Conservation (phyloP, 64 coral and sea anemone species). For the Anthopleura sola region DNA sequence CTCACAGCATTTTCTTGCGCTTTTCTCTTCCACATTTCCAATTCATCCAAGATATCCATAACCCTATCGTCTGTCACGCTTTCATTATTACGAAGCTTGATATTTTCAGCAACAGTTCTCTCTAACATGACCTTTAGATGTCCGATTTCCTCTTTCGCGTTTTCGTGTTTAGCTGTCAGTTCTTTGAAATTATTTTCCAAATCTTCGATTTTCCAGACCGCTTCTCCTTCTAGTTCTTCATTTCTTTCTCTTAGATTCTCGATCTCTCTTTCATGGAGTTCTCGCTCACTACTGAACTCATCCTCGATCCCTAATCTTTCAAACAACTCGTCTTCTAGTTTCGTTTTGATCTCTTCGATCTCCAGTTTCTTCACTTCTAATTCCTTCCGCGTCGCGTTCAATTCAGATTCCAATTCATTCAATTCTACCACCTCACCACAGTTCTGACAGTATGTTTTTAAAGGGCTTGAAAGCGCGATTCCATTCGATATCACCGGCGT, state of each 20-base stretch:
- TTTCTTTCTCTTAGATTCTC: slow-evolving; percentile 45
- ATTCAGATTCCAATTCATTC: slow-evolving; percentile 1
- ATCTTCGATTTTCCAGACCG: slow-evolving; percentile 19
- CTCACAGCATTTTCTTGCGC: slow-evolving; percentile 41
- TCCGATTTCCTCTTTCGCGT: slow-evolving; percentile 31
- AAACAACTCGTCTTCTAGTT: slow-evolving; percentile 57
- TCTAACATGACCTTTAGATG: slow-evolving; percentile 40
- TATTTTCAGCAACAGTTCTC: slow-evolving; percentile 43
- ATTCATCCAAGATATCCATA: slow-evolving; percentile 44
- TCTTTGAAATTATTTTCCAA: slow-evolving; percentile 17
- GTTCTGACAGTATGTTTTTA: neutral
- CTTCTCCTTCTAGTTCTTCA: slow-evolving; percentile 30
- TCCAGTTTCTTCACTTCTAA: slow-evolving; percentile 29
- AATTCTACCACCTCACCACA: neutral
- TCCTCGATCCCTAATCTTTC: slow-evolving; percentile 60
- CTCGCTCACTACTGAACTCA: slow-evolving; percentile 35
- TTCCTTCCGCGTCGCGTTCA: slow-evolving; percentile 8
- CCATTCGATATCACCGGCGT: neutral
- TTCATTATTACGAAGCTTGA: slow-evolving; percentile 34
- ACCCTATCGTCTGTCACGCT: slow-evolving; percentile 47
- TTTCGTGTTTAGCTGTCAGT: slow-evolving; percentile 35
- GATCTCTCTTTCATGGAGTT: slow-evolving; percentile 29
- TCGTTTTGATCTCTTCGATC: slow-evolving; percentile 49
- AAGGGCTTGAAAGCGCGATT: neutral
- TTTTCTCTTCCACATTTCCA: slow-evolving; percentile 65